These are phyloP conservation scores for Synergus gifuensis DNA, from an alignment of 2,888 invertebrate species.

Conservation along the genomic window DNA sequence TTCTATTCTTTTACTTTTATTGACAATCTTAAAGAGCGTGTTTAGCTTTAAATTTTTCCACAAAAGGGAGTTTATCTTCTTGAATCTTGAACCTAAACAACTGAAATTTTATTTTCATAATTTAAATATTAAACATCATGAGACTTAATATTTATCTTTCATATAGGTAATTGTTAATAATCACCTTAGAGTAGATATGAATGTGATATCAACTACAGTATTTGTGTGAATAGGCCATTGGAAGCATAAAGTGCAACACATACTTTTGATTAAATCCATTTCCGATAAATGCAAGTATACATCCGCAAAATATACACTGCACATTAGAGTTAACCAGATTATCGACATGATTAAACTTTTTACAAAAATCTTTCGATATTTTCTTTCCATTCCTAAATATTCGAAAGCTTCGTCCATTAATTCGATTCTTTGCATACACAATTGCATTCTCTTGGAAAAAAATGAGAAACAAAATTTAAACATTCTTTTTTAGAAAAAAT, in stretches of 20 bases:
- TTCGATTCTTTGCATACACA: not conserved
- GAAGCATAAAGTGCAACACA: not conserved
- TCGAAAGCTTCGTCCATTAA: not conserved
- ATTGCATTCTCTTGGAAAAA: slow-evolving; percentile 10
- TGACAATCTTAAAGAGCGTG: too few species aligned
- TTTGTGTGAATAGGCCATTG: slow-evolving; percentile 20
- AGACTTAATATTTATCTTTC: not conserved
- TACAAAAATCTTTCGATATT: not conserved
- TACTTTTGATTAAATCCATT: not conserved
- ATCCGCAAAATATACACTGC: not conserved
- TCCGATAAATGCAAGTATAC: not conserved
- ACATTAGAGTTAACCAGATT: not conserved
- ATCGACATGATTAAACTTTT: slow-evolving; percentile 1
- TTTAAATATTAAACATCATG: not conserved
- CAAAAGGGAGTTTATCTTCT: not conserved
- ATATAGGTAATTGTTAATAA: not conserved
- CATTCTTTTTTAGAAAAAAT: not conserved
- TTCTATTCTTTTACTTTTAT: too few species aligned
- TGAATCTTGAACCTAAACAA: not conserved
- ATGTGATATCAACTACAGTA: not conserved
- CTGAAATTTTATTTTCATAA: not conserved
- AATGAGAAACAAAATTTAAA: not conserved
- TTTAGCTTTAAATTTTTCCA: not conserved
- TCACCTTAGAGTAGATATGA: not conserved
- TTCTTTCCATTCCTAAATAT: not conserved